Evolutionary conservation across 2,113 vertebrate species (phyloP).

Genomic region (Anthoscopus minutus): DNA sequence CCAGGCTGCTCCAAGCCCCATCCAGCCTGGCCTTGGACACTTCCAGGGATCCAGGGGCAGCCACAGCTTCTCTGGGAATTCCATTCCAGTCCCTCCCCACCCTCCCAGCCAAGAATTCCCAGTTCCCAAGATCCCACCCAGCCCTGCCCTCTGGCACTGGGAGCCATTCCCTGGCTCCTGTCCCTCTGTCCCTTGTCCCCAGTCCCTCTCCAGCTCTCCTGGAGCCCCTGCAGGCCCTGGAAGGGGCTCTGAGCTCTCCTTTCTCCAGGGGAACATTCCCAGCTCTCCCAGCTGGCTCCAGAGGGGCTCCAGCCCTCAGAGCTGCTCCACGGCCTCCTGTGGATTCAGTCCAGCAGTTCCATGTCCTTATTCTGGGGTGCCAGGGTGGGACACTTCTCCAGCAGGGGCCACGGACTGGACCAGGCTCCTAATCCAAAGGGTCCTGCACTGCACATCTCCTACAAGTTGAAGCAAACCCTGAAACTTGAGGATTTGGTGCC

Average conservation of each 20-base stretch:
- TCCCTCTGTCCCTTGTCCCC: neutral
- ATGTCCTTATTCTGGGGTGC: neutral
- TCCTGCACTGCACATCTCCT: no score
- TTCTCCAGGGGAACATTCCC: neutral
- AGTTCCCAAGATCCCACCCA: neutral
- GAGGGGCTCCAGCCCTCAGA: neutral
- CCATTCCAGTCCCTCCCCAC: no score
- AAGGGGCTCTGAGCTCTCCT: neutral
- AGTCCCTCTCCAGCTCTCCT: neutral
- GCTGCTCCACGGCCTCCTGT: neutral
- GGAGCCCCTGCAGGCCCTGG: neutral
- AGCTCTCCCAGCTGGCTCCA: neutral
- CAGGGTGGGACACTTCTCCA: neutral
- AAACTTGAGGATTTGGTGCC: neutral
- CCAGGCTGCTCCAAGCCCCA: rapidly evolving
- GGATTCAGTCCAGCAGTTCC: neutral
- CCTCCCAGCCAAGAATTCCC: neutral
- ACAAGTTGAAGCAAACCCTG: neutral
- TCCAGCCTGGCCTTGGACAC: neutral
- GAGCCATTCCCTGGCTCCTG: neutral
- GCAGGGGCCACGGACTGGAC: rapidly evolving
- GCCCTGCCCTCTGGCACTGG: neutral
- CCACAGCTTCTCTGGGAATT: neutral
- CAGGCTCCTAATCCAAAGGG: neutral
- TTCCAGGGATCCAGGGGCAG: neutral